phyloP scores from a whole-genome alignment of 2,888 invertebrate species.

The Erannis defoliaria region DNA sequence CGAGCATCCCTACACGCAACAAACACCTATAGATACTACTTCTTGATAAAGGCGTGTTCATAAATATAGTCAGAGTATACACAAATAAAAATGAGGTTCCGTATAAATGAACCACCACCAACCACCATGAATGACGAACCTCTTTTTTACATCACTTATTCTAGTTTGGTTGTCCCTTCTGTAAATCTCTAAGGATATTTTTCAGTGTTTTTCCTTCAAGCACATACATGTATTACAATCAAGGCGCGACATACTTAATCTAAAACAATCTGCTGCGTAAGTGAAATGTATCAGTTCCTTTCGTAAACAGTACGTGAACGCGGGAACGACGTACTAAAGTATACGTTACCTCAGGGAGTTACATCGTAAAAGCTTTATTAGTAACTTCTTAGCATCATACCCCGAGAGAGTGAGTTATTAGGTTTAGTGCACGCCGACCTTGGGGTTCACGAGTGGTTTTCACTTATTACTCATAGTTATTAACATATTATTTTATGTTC shows the following conservation, averaged over 20 bases:
- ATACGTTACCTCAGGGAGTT: constrained; percentile 39
- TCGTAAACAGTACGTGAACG: constrained; percentile 25
- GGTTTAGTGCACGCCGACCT: constrained; percentile 24
- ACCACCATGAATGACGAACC: no score
- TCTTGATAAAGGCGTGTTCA: no score
- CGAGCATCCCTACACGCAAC: no score
- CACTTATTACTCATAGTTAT: no score
- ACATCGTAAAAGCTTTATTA: constrained; percentile 48
- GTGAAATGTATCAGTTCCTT: constrained; percentile 15
- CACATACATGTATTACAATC: background rate
- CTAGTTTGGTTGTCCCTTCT: background rate
- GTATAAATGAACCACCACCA: no score
- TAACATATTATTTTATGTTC: background rate
- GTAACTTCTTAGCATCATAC: constrained; percentile 39
- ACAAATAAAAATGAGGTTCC: no score
- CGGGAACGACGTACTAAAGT: constrained; percentile 27
- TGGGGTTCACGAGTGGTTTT: constrained; percentile 13
- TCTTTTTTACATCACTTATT: no score
- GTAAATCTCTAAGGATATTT: no score
- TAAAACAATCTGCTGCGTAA: constrained; percentile 9
- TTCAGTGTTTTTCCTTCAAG: background rate
- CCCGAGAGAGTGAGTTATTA: constrained; percentile 36
- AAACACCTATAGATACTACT: no score
- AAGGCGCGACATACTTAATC: background rate
- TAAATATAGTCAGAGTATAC: no score